Base-by-base conservation (phyloP, 2,797 vertebrate genomes). In the Anguilla anguilla region DNA sequence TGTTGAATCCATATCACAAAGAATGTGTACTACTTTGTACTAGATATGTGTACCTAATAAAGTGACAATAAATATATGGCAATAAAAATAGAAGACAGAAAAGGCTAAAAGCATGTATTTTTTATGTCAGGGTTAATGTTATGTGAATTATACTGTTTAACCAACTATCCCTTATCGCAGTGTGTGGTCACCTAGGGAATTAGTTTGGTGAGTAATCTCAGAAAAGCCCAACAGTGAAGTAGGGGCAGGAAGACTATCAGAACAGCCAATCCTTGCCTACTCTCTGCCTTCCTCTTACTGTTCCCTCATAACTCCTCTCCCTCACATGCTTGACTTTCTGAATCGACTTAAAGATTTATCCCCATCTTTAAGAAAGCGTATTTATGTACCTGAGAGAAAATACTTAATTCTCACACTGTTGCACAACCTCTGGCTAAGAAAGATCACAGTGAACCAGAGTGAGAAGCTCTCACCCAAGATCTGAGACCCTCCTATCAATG, bases 401-500 rank as follows among this genome's bases (percentile, higher is more conserved):
- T 81, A 79, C 53, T 81, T 86, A 13, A 79, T 39, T 81, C n/a
- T 19, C 74, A 81, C 51, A 79, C 49, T 57, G 51, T 13, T 77
- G 15, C 74, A 15, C 39, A 2, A n/a, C 15, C 35, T 25, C 55
- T 57, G 85, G 64, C 49, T 86, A 28, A 79, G 69, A 19, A 53
- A 86, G 28, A 77, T 86, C 72, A 49, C 85, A 53, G 28, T 77
- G 79, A 31, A 46, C 85, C 85, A 77, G 67, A 55, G 85, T 55
- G 69, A n/a, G 28, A 69, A 13, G 22, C 85, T 86, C 46, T 79
- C 9, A 22, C 2, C 46, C 67, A 49, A 31, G 53, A 69, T 43
- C 67, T 28, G 53, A 77, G 28, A 64, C 19, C 11, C 53, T 67
- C 64, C 67, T 53, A 31, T 74, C 51, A 35, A n/a, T 6, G 28